A percentile compares a stretch with the other conserved stretches of the same genome.
These are phyloP conservation scores for Barnardius zonarius DNA, from an alignment of 2,113 vertebrate species.

Conservation along the genomic window DNA sequence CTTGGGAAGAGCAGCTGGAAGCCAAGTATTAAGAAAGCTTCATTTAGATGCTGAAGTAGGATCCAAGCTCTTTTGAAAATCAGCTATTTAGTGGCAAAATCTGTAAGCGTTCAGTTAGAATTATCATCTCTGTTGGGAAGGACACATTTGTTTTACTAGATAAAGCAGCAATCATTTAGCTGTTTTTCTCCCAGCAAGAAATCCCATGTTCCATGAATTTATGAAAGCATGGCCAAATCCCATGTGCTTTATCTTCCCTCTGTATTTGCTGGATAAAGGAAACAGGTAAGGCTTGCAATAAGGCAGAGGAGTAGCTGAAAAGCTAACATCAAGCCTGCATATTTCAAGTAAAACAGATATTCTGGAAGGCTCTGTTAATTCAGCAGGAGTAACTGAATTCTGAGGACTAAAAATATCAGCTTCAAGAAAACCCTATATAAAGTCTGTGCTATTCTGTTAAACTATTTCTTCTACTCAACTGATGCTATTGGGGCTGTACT, in stretches of 20 bases:
- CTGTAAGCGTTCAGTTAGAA: background rate
- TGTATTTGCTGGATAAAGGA: background rate
- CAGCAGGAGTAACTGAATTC: background rate
- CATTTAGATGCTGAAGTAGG: background rate
- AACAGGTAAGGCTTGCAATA: background rate
- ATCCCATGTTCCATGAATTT: background rate
- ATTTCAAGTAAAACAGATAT: background rate
- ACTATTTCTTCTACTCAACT: background rate
- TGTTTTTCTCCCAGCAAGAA: constrained; percentile 23
- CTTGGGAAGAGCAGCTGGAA: background rate
- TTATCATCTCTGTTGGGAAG: constrained; percentile 1
- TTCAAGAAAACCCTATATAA: background rate
- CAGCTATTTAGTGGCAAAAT: background rate
- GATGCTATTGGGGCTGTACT: background rate
- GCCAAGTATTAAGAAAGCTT: background rate
- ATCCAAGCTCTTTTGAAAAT: background rate
- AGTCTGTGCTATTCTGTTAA: background rate
- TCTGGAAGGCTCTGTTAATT: background rate
- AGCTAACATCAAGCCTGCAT: background rate
- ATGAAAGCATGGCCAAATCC: background rate
- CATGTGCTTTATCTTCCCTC: background rate
- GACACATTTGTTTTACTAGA: constrained; percentile 43
- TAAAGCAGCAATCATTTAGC: constrained; percentile 21
- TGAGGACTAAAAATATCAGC: background rate
- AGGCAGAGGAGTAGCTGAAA: background rate